Base-by-base conservation (phyloP, 1,140 invertebrate genomes). In the Drosophila rhopaloa region DNA sequence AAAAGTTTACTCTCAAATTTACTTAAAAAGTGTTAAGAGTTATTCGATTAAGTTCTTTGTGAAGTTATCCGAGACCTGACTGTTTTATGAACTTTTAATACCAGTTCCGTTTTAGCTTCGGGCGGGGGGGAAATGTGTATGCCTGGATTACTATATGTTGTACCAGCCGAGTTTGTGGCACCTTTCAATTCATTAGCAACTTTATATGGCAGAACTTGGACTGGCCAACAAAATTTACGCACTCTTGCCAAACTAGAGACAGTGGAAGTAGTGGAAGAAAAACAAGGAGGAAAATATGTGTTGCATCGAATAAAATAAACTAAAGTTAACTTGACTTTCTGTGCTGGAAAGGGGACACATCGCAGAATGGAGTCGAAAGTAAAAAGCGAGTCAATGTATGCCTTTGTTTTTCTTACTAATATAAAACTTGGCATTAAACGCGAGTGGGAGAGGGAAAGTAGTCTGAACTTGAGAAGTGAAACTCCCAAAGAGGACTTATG, bases 381-480 rank as follows among this genome's bases (percentile, higher is more conserved):
- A 58, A 61, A 47, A 61, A 61, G 57, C 57, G 38, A 48, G 56
- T 56, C 56, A 76, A 51, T 76, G 61, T 79, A 62, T 70, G 65
- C 68, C 58, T 66, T 54, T 76, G 82, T 86, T 82, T 66, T 58
- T 72, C 76, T 78, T 74, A 81, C 74, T 78, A 81, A 81, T 86
- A 85, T 86, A 79, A 76, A 79, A 88, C 53, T 86, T 86, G 83
- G 83, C 83, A 88, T 86, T 86, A 88, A 74, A 62, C 65, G 56
- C 46, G 38, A 58, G 47, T 41, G 75, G 60, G 75, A n/a, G n/a
- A 51, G 53, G 56, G 7, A 38, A 65, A 67, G 65, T 51, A 48
- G 50, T 51, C 79, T 86, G 76, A 88, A 86, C 83, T 86, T 88
- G 83, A 89, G 84, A 88, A 86, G 83, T 86, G 83, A 88, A 86